These are phyloP conservation scores for Rhinogobius similis DNA, from an alignment of 2,113 vertebrate genomes.

Conservation along the genomic window DNA sequence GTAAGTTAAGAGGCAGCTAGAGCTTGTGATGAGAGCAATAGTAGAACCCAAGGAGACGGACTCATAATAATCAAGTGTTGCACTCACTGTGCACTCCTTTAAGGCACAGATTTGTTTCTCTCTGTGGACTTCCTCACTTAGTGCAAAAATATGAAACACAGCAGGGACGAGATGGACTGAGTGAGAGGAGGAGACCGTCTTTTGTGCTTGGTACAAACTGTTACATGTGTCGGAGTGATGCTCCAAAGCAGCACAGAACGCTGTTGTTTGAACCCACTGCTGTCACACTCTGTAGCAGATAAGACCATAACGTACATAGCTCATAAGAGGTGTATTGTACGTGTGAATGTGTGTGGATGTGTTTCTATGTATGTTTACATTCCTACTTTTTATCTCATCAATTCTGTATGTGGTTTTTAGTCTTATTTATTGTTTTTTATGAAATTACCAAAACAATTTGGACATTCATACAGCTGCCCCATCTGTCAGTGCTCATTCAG, in stretches of 20 bases:
- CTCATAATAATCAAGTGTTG: constrained; percentile 17
- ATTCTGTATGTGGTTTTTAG: constrained; percentile 21
- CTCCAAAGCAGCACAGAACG: constrained; percentile 45
- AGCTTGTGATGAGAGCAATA: constrained; percentile 28
- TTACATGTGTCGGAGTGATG: constrained; percentile 30
- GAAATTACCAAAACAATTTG: constrained; percentile 30
- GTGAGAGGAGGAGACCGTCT: constrained; percentile 9
- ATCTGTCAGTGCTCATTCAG: constrained; percentile 27
- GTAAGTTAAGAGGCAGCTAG: constrained; percentile 64
- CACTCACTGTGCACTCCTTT: constrained; percentile 49
- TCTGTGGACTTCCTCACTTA: constrained; percentile 38
- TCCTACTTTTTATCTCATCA: constrained; percentile 43
- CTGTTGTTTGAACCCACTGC: constrained; percentile 38
- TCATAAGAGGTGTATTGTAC: constrained; percentile 46
- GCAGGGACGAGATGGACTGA: constrained; percentile 13
- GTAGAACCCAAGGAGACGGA: constrained; percentile 15
- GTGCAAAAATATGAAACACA: constrained; percentile 36
- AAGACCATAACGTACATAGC: constrained; percentile 44
- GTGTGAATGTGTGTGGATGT: constrained; percentile 15
- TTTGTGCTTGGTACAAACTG: constrained; percentile 25
- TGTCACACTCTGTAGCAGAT: constrained; percentile 58
- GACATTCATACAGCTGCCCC: constrained; percentile 31
- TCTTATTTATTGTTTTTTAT: constrained; percentile 50
- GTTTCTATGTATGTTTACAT: constrained; percentile 35
- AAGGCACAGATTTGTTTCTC: constrained; percentile 38